Evolutionary conservation across 2,888 invertebrate species (phyloP), one percentile per base, ranked within the genome.

Genomic region (Cancer borealis): DNA sequence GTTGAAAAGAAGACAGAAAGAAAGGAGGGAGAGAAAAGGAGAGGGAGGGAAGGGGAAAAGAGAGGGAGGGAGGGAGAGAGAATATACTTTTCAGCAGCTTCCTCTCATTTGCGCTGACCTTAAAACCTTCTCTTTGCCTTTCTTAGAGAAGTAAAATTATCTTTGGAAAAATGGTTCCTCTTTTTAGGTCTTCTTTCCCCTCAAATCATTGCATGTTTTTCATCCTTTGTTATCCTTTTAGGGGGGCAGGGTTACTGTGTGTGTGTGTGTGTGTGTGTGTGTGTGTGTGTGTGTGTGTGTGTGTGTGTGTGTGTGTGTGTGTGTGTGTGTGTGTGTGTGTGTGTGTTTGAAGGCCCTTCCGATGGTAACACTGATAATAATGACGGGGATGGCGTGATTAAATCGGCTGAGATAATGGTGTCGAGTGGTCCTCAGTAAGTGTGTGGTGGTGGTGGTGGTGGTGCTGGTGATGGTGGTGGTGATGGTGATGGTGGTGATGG

Each of bases 221-320:
- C 54, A 54, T 2, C 2, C 39, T 39, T 39, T 39, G 39, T 39
- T 39, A 39, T 39, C 2, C 0, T 39, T 39, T 39, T 39, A 39
- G 39, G 39, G 39, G 39, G 39, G 39, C 1, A 2, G 2, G 39
- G 39, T 39, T 39, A 39, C 39, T 54, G 54, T 54, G 54, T 54
- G 54, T 54, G 54, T 54, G 73, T 73, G 4, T n/a, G 73, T 73
- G 73, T 73, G 73, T 73, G 73, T 66, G 66, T 66, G 66, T 66
- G 66, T 73, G 73, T 73, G 73, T 73, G 73, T 73, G 73, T 73
- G 73, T 73, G 73, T 73, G 73, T 73, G 73, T 73, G 73, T 73
- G 73, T 30, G 79, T 26, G 21, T 12, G 30, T 66, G 66, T 66
- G 66, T 66, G 66, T 66, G 66, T 66, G 66, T 66, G 66, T 66